Conservation (phyloP, 2,888 invertebrate genomes). For the Sarcophaga subvicina region DNA sequence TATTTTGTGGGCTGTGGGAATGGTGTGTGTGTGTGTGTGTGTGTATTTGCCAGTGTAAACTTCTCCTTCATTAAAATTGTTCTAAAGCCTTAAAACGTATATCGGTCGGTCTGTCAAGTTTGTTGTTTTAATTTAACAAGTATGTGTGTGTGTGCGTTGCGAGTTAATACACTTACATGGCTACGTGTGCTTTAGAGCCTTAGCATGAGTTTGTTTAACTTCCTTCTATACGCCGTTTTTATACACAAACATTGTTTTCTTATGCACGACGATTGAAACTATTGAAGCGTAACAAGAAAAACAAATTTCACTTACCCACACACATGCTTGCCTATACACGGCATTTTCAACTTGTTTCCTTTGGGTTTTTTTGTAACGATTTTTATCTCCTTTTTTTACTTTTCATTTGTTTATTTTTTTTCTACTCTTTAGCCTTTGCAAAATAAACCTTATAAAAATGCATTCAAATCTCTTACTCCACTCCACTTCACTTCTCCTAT, state of each 20-base stretch:
- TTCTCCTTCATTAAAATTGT: conserved; percentile 26
- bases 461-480: conserved; percentile 5
- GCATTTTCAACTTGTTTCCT: conserved; percentile 5
- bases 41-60: not conserved
- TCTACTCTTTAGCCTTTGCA: not conserved
- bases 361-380: not conserved
- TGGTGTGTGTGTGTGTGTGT: not conserved
- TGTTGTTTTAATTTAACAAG: not conserved
- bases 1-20: not conserved
- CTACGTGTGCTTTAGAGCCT: not conserved
- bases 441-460: conserved; percentile 23
- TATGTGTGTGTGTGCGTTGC: not conserved
- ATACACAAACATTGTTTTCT: conserved; percentile 9
- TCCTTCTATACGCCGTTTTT: conserved; percentile 5
- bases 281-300: conserved; percentile 31
- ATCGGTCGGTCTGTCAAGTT: not conserved
- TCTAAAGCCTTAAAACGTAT: conserved; percentile 6
- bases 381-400: not conserved
- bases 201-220: not conserved
- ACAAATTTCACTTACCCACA: not conserved
- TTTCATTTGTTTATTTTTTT: not conserved
- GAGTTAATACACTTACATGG: not conserved
- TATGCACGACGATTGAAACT: not conserved
- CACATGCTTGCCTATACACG: not conserved
- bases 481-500: not conserved